These are phyloP conservation scores for Philereme vetulata DNA, from an alignment of 2,888 invertebrate genomes.

Conservation along the genomic window DNA sequence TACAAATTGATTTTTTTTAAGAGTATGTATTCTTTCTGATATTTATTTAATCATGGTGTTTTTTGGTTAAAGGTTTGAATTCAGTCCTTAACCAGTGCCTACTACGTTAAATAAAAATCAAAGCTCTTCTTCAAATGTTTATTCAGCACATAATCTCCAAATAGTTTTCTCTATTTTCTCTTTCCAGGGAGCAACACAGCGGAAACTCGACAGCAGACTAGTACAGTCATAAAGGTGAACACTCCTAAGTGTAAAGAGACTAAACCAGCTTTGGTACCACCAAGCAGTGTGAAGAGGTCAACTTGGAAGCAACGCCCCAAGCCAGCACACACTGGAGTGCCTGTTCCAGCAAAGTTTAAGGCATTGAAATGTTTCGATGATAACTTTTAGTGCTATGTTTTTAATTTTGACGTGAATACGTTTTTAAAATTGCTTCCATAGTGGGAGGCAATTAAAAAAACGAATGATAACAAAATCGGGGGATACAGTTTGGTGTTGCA, in stretches of 20 bases:
- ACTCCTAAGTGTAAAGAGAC: constrained; percentile 67
- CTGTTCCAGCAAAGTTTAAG: constrained; percentile 73
- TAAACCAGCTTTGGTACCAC: constrained; percentile 49
- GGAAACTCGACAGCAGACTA: constrained; percentile 51
- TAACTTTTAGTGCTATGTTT: constrained; percentile 35
- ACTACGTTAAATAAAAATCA: too few species aligned
- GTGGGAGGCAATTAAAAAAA: too few species aligned
- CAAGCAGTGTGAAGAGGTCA: constrained; percentile 56
- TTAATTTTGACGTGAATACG: too few species aligned
- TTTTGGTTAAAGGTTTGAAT: too few species aligned
- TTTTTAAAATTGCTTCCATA: too few species aligned
- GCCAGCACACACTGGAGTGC: constrained; percentile 75
- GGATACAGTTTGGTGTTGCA: too few species aligned
- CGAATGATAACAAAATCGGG: too few species aligned
- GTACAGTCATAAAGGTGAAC: constrained; percentile 52
- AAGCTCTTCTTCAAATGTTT: too few species aligned
- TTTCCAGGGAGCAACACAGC: constrained; percentile 51
- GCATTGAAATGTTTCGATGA: constrained; percentile 54
- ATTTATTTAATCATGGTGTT: too few species aligned
- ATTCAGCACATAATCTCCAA: background rate
- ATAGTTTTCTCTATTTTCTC: background rate
- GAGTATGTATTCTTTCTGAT: too few species aligned
- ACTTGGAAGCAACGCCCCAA: constrained; percentile 64
- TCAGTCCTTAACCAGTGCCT: too few species aligned
- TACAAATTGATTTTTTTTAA: too few species aligned